A percentile compares a stretch with the other conserved stretches of the same genome.
These are phyloP conservation scores for Nemoura dubitans DNA, from an alignment of 2,888 invertebrate genomes.

Conservation along the genomic window DNA sequence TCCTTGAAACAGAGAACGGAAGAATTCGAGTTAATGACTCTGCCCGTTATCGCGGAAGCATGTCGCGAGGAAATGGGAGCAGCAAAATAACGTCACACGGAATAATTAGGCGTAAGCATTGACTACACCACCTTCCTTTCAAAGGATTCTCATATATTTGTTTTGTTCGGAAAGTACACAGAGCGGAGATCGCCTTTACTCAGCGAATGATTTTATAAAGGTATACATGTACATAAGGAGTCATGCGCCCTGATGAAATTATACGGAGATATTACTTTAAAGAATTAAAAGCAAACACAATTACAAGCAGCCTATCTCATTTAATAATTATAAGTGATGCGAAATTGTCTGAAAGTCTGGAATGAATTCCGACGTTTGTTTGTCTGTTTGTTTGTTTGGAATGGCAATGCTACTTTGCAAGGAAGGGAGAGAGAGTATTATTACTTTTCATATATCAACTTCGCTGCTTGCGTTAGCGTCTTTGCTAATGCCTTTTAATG, in stretches of 20 bases:
- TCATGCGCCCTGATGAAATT: background rate
- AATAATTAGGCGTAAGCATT: background rate
- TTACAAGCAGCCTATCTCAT: background rate
- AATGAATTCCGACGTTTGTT: constrained; percentile 28
- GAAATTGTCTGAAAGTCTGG: background rate
- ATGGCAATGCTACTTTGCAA: constrained; percentile 1
- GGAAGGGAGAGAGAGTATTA: constrained; percentile 10
- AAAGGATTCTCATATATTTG: background rate
- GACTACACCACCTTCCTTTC: background rate
- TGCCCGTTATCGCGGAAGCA: background rate
- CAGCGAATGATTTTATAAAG: background rate
- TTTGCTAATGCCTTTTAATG: constrained; percentile 43
- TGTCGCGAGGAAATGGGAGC: background rate
- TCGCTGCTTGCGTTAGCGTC: constrained; percentile 34
- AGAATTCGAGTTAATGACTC: constrained; percentile 43
- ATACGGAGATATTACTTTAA: background rate
- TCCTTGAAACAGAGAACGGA: constrained; percentile 33
- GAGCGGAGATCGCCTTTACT: background rate
- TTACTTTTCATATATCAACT: constrained; percentile 35
- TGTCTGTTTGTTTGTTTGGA: background rate
- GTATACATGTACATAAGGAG: background rate
- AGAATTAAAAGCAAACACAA: constrained; percentile 15
- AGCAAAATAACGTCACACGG: no score
- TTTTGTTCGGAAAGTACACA: background rate
- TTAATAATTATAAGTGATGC: constrained; percentile 28